A percentile compares a stretch with the other conserved stretches of the same genome.
Evolutionary conservation across 2,113 vertebrate species (phyloP).

Genomic region (Cariama cristata): DNA sequence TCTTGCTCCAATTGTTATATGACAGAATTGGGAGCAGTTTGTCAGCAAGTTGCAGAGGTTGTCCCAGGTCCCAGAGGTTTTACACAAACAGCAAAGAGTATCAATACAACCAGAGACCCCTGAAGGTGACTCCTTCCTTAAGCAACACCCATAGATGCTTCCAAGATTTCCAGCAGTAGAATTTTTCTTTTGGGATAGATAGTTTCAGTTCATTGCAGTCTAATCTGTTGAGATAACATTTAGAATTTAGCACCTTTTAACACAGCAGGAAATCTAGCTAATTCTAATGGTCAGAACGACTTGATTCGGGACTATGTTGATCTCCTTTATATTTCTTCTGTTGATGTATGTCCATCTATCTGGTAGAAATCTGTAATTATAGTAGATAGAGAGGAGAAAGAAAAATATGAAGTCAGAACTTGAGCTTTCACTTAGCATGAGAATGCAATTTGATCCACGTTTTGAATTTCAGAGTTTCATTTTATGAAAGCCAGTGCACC

Average conservation of each 20-base stretch:
- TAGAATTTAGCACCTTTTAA: background rate
- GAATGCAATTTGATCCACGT: background rate
- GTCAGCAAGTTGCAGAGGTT: background rate
- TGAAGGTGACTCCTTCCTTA: background rate
- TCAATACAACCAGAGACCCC: background rate
- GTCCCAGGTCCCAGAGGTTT: rapidly evolving
- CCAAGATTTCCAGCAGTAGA: background rate
- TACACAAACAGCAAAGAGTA: background rate
- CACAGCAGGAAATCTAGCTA: background rate
- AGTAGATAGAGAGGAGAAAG: background rate
- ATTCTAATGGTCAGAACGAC: background rate
- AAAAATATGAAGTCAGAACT: background rate
- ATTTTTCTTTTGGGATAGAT: background rate
- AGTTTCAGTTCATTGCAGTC: background rate
- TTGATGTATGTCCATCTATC: background rate
- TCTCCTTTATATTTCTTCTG: background rate
- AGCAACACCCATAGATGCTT: background rate
- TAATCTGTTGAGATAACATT: background rate
- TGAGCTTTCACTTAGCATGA: background rate
- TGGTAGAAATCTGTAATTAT: background rate
- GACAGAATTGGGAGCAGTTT: background rate
- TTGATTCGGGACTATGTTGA: background rate
- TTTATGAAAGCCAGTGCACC: background rate
- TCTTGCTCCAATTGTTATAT: background rate
- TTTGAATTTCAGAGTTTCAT: background rate